Evolutionary conservation across 2,797 vertebrate species (phyloP).

Genomic region (Antrozous pallidus): DNA sequence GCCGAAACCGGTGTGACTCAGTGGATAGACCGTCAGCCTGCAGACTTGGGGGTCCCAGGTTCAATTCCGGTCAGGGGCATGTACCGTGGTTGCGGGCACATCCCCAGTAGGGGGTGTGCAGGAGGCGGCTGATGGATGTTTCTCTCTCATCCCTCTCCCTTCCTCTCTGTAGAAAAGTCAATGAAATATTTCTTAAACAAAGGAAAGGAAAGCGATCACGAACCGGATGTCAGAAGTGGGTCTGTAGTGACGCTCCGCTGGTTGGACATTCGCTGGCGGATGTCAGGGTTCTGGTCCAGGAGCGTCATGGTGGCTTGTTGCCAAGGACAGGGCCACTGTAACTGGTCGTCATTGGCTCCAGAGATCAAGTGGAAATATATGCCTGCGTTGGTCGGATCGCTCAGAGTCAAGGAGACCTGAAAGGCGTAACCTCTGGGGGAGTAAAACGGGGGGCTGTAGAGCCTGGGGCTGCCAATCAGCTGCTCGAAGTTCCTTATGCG

Average conservation of each 20-base stretch:
- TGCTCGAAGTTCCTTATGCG: conserved; percentile 88
- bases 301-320: conserved; percentile 89
- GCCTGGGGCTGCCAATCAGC: conserved; percentile 70
- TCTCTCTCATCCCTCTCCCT: too few relatives aligned
- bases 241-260: conserved; percentile 92
- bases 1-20: too few relatives aligned
- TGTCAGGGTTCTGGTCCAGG: conserved; percentile 94
- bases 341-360: conserved; percentile 83
- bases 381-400: conserved; percentile 77
- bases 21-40: too few relatives aligned
- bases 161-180: too few relatives aligned
- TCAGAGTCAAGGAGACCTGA: conserved; percentile 86
- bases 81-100: too few relatives aligned
- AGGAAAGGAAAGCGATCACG: too few relatives aligned
- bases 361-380: conserved; percentile 88
- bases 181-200: too few relatives aligned
- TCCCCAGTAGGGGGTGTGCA: too few relatives aligned
- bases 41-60: too few relatives aligned
- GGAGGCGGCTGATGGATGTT: too few relatives aligned
- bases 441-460: conserved; percentile 89
- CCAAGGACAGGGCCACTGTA: conserved; percentile 90
- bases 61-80: too few relatives aligned
- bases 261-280: conserved; percentile 92
- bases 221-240: conserved; percentile 79
- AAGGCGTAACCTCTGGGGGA: conserved; percentile 92